phyloP scores from a whole-genome alignment of 2,888 invertebrate genomes.

The Vesta saturnalis region DNA sequence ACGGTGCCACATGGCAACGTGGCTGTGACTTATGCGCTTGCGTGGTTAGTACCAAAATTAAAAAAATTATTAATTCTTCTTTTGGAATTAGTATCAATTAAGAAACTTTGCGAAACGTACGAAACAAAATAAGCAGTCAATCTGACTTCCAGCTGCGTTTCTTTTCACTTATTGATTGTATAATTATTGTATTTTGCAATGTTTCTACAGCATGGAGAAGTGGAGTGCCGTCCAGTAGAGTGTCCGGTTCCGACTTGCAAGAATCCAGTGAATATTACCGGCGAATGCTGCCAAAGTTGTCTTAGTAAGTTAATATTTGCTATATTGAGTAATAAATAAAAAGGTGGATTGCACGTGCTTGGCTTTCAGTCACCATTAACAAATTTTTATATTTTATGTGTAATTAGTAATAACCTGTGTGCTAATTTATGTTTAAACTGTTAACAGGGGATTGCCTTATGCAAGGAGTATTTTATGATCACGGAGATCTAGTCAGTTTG shows the following conservation, averaged over 20 bases:
- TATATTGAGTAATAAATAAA: constrained; percentile 5
- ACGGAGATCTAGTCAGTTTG: constrained; percentile 79
- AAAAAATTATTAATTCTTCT: constrained; percentile 11
- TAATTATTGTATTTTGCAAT: constrained; percentile 26
- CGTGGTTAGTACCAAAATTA: constrained; percentile 69
- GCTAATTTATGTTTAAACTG: constrained; percentile 15
- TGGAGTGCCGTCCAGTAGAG: constrained; percentile 83
- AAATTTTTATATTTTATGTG: not conserved
- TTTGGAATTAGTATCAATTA: not conserved
- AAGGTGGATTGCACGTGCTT: not conserved
- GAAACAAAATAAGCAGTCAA: constrained; percentile 22
- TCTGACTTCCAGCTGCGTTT: constrained; percentile 36
- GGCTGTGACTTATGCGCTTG: constrained; percentile 90
- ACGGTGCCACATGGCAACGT: constrained; percentile 86
- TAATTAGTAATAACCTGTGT: not conserved
- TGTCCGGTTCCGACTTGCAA: constrained; percentile 83
- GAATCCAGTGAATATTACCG: constrained; percentile 80
- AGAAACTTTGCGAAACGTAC: constrained; percentile 32
- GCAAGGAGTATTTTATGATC: constrained; percentile 70
- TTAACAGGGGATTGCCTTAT: constrained; percentile 57
- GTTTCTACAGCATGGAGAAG: constrained; percentile 78
- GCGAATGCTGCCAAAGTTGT: constrained; percentile 88
- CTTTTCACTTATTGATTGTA: constrained; percentile 19
- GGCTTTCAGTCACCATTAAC: not conserved
- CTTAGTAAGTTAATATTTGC: constrained; percentile 74